Base-by-base conservation (phyloP, 2,888 invertebrate genomes). In the Scrobipalpa costella region DNA sequence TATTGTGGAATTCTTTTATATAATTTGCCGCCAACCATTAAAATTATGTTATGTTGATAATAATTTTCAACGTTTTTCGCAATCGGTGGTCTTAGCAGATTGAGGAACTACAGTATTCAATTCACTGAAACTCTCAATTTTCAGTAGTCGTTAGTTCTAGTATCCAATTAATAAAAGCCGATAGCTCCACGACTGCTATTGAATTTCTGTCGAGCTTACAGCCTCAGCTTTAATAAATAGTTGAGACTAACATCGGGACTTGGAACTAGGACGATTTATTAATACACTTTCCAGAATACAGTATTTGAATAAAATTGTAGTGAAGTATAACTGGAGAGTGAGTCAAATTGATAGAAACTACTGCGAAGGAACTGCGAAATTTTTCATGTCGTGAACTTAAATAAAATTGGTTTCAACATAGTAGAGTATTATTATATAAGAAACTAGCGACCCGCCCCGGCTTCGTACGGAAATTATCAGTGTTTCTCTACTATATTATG, bases 191-290 rank as follows among this genome's bases (percentile, higher is more conserved):
- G 44, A 44, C 44, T 44, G 44, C n/a, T 44, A 44, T 44, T 44
- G 44, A 44, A 44, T 44, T 44, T 44, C n/a, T 44, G 44, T 44
- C 44, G n/a, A 44, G 7, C 44, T 44, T n/a, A 40, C 44, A 44
- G 44, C 44, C 5, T 44, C 44, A 44, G n/a, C 44, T 44, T 44
- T 44, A 44, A 44, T 15, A 44, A 44, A 44, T 44, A 44, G 44
- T 44, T 44, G 15, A n/a, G 44, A n/a, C 44, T 5, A 44, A 44
- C 21, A 21, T 59, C 44, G 21, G 38, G 40, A 19, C n/a, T 17
- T 15, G 57, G 27, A 33, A 50, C 50, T 21, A 17, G 21, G 9
- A n/a, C 15, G 15, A 40, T 0, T 13, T 40, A 40, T 40, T 40
- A 13, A 15, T 44, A 44, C 1, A 44, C n/a, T 44, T 40, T 38